These are phyloP conservation scores for Rhingia campestris DNA, from an alignment of 2,888 invertebrate genomes.

Conservation along the genomic window DNA sequence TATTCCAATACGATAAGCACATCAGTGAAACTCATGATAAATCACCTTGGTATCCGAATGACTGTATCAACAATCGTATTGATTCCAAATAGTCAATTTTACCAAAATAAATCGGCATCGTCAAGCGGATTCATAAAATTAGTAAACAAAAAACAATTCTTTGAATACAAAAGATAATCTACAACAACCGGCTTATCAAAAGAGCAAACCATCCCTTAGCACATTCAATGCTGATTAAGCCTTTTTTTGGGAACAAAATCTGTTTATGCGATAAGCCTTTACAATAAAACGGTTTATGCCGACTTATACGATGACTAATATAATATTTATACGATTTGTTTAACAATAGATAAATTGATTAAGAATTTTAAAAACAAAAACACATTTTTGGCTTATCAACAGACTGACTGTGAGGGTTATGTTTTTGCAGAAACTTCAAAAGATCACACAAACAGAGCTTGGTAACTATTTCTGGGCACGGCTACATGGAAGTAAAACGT, in stretches of 20 bases:
- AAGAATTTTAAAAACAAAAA: background rate
- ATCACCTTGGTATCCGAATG: too few relatives aligned
- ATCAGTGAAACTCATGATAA: too few relatives aligned
- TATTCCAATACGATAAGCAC: too few relatives aligned
- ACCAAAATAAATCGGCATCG: too few relatives aligned
- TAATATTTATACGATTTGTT: too few relatives aligned
- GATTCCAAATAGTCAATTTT: too few relatives aligned
- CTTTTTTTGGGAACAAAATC: constrained; percentile 1
- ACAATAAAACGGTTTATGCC: background rate
- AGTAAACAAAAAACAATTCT: background rate
- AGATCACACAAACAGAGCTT: background rate
- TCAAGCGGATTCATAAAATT: too few relatives aligned
- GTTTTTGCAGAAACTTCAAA: constrained; percentile 1
- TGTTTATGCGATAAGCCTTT: background rate
- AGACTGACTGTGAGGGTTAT: background rate
- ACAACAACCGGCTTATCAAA: background rate
- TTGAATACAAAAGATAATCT: constrained; percentile 1
- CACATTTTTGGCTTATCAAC: constrained; percentile 22
- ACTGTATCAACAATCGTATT: too few relatives aligned
- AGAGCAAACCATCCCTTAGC: background rate
- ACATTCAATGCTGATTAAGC: constrained; percentile 14
- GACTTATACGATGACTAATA: too few relatives aligned
- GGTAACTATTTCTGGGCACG: background rate
- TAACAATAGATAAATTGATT: constrained; percentile 5
- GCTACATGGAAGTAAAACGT: background rate